Evolutionary conservation across 2,888 invertebrate species (phyloP), one percentile per base, ranked within the genome.

Genomic region (Fissipunctia ypsillon): DNA sequence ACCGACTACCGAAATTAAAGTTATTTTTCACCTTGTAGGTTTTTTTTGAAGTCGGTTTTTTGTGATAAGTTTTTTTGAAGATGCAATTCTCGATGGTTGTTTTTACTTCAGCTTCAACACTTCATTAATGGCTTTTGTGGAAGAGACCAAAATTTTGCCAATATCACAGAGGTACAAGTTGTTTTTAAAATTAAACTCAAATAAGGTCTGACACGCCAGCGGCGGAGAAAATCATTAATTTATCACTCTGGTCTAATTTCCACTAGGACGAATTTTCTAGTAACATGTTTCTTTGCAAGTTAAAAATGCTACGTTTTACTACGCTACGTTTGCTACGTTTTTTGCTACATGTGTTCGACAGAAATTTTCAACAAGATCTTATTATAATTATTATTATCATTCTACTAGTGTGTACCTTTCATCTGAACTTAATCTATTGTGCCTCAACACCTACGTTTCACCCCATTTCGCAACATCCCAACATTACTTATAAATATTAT

Each of bases 401-500:
- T 0, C 2, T 1, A 43, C 22, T 72, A n/a, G 5, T 41, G 41
- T n/a, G 19, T 16, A 19, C 6, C 12, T 52, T 54, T n/a, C 22
- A 60, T 41, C 0, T 16, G 38, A 74, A 73, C 43, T 12, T 52
- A 80, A 19, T 76, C 57, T 43, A 43, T 65, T 41, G 28, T 43
- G 22, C 43, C 35, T 25, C 22, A 65, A 60, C 64, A 68, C 63
- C 63, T 31, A 78, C 68, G 28, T 7, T 6, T 22, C 12, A 12
- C 57, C 41, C 43, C 56, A 77, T 64, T 76, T 45, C 41, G 7
- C 25, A 66, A 28, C 81, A 41, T 60, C 28, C 28, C 25, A 76
- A 35, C 76, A 43, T 61, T 25, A 78, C 64, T 59, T 60, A 76
- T 74, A 71, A 79, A 74, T 73, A 82, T 64, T 74, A 84, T 69